Base-by-base conservation (phyloP, 2,113 vertebrate genomes). In the Isichthys henryi region DNA sequence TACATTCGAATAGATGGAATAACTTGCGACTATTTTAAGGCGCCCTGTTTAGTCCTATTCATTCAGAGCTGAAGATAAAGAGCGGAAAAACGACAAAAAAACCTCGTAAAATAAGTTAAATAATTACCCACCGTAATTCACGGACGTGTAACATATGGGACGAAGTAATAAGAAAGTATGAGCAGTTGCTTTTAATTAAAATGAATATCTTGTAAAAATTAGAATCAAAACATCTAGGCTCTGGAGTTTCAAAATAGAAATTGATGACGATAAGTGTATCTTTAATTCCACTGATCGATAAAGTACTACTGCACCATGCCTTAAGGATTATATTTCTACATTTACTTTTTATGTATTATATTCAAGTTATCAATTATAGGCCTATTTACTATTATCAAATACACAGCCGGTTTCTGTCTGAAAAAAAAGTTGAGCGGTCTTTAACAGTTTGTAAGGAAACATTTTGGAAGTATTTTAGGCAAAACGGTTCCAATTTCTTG, bases 21-120 rank as follows among this genome's bases (percentile, higher is more conserved):
- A 15, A 90, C 45, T 83, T 87, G 23, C 15, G 89, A 90, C 89
- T 87, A 89, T 91, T 89, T 91, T 91, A 88, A 90, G 66, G n/a
- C 52, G 46, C 35, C 2, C n/a, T 31, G 45, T 90, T 89, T 88
- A 88, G 50, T 56, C 48, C 48, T 7, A 53, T 88, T 82, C n/a
- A 85, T 56, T 87, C 88, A 48, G 50, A 31, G 85, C 15, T 62
- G 49, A 43, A 52, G 17, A 86, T 66, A 45, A 77, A 90, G 53
- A 2, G 52, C 13, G 52, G 49, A 39, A 17, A 89, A 10, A 70
- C 31, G 88, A 58, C 62, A 90, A 46, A 88, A 27, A 50, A 82
- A 39, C 3, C 58, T 35, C 52, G 46, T 35, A 88, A 52, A 89
- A 84, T 52, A 56, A 89, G 39, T 56, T 3, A 83, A 56, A 83